phyloP scores from a whole-genome alignment of 2,797 vertebrate genomes.

The Falco naumanni region DNA sequence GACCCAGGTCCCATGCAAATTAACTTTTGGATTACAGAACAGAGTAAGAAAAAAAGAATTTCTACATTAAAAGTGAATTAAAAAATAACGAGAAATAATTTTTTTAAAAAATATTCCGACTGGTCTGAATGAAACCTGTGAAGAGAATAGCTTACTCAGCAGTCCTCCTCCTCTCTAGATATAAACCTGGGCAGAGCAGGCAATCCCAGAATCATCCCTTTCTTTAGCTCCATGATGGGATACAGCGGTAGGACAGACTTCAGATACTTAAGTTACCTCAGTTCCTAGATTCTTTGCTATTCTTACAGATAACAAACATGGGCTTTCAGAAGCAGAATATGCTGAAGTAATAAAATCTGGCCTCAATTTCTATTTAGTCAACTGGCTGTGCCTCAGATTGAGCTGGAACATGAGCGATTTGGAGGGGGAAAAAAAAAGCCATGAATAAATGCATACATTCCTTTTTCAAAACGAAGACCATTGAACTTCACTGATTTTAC shows the following conservation, averaged over 20 bases:
- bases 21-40: constrained; percentile 2
- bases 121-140: background rate
- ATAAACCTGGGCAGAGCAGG: background rate
- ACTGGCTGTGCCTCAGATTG: background rate
- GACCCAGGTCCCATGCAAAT: background rate
- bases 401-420: background rate
- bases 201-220: no score
- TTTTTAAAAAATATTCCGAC: background rate
- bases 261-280: background rate
- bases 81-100: background rate
- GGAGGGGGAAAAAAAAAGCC: background rate
- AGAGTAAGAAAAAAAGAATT: background rate
- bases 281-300: background rate
- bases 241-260: rapidly evolving
- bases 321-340: background rate
- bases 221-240: rapidly evolving
- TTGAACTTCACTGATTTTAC: background rate
- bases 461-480: background rate
- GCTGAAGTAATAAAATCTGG: background rate
- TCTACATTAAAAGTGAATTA: background rate
- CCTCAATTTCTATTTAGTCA: background rate
- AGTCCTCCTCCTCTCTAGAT: background rate
- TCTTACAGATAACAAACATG: background rate
- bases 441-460: background rate
- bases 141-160: background rate